phyloP scores from a whole-genome alignment of 2,888 invertebrate genomes.

The Capitulum mitella region DNA sequence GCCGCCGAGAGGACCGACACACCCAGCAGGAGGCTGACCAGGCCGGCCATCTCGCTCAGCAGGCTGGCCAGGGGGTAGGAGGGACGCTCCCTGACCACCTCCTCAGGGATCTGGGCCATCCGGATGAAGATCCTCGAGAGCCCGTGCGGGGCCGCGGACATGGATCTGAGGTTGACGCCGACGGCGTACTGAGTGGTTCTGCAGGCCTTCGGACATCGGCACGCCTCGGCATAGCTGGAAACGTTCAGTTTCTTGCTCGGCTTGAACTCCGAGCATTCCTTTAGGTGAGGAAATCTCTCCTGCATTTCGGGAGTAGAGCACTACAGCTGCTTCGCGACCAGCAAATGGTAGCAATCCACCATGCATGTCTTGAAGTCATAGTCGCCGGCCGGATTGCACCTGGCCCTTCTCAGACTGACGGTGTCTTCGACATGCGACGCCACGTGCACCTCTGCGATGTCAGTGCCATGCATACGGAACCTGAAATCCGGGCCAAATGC shows the following conservation, averaged over 20 bases:
- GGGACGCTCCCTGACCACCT: neutral
- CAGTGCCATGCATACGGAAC: neutral
- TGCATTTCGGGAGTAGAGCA: neutral
- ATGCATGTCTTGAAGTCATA: neutral
- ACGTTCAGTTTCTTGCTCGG: neutral
- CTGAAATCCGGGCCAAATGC: neutral
- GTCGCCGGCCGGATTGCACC: neutral
- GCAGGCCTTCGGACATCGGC: neutral
- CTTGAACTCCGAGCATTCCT: neutral
- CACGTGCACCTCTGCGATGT: neutral
- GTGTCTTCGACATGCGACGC: neutral
- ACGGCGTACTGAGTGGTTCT: neutral
- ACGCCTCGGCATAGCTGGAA: neutral
- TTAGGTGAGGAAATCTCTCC: neutral
- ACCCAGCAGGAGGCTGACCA: neutral
- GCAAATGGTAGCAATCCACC: neutral
- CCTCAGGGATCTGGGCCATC: neutral
- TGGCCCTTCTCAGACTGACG: neutral
- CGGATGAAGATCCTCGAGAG: neutral
- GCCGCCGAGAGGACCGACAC: neutral
- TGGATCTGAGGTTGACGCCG: neutral
- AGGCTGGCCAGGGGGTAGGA: neutral
- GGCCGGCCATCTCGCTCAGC: slow-evolving; percentile 7
- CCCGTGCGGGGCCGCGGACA: neutral
- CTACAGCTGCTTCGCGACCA: neutral